Conservation (phyloP, 2,888 invertebrate genomes). For the Conchocele bisecta region DNA sequence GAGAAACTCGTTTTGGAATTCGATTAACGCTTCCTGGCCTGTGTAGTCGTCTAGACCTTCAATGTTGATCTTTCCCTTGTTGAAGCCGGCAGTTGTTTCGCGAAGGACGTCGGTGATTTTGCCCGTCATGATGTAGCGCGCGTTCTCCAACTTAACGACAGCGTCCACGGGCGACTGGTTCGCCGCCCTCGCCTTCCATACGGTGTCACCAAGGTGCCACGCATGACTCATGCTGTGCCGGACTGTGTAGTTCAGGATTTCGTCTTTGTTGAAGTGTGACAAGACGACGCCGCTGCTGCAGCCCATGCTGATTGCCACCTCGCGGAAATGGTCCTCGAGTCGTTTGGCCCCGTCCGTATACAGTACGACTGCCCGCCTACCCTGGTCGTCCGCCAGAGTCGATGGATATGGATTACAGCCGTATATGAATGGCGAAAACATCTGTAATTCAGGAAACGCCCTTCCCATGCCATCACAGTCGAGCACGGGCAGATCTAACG, state of each 20-base stretch:
- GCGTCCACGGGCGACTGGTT: conserved; percentile 70
- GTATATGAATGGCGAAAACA: conserved; percentile 73
- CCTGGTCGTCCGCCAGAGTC: conserved; percentile 69
- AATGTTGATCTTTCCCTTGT: conserved; percentile 65
- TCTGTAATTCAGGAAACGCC: conserved; percentile 79
- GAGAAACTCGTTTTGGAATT: conserved; percentile 80
- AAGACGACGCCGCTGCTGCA: conserved; percentile 68
- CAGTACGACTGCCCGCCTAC: conserved; percentile 68
- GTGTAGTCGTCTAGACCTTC: conserved; percentile 59
- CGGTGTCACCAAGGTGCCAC: conserved; percentile 75
- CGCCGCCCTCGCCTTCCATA: conserved; percentile 65
- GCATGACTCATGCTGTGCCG: conserved; percentile 70
- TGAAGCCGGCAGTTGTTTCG: conserved; percentile 75
- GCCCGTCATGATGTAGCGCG: conserved; percentile 67
- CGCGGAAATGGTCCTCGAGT: conserved; percentile 73
- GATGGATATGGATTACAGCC: conserved; percentile 69
- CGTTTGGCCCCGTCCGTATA: conserved; percentile 63
- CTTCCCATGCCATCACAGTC: conserved; percentile 80
- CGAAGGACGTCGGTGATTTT: conserved; percentile 74
- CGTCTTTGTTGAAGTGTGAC: conserved; percentile 54
- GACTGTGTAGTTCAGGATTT: conserved; percentile 60
- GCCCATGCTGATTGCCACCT: conserved; percentile 73
- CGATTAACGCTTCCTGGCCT: conserved; percentile 57
- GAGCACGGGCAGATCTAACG: conserved; percentile 72
- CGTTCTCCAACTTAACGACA: conserved; percentile 62